Evolutionary conservation across 2,888 invertebrate species (phyloP).

Genomic region (Lampropteryx suffumata): DNA sequence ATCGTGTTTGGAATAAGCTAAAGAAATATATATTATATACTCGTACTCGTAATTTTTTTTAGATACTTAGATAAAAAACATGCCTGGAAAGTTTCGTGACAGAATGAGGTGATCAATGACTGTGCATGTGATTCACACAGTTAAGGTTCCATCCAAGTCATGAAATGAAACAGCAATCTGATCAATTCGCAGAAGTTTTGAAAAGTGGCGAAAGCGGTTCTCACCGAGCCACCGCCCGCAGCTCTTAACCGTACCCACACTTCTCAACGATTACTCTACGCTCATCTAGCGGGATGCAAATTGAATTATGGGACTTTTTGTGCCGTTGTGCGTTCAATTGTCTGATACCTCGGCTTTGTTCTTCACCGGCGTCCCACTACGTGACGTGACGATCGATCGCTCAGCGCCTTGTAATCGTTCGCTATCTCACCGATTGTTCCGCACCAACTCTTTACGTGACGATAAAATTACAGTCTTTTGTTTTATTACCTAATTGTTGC

Average conservation of each 20-base stretch:
- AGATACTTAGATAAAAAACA: too few relatives aligned
- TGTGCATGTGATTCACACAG: conserved; percentile 38
- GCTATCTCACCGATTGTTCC: conserved; percentile 67
- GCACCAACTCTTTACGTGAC: conserved; percentile 69
- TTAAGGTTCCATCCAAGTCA: conserved; percentile 55
- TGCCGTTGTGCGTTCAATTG: conserved; percentile 67
- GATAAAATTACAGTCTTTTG: conserved; percentile 75
- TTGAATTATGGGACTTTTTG: conserved; percentile 82
- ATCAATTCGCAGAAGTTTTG: conserved; percentile 80
- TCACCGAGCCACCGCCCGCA: conserved; percentile 65
- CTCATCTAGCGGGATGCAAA: conserved; percentile 81
- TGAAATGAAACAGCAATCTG: conserved; percentile 64
- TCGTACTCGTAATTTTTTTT: too few relatives aligned
- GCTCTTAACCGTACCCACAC: conserved; percentile 65
- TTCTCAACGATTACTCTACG: conserved; percentile 71
- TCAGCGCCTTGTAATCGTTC: conserved; percentile 70
- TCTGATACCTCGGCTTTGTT: conserved; percentile 75
- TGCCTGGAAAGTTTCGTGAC: too few relatives aligned
- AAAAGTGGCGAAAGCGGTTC: conserved; percentile 79
- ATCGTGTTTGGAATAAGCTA: too few relatives aligned
- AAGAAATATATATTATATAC: too few relatives aligned
- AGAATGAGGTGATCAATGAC: too few relatives aligned
- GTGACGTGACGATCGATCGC: conserved; percentile 78
- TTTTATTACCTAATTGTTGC: conserved; percentile 78
- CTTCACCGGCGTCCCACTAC: conserved; percentile 67